These are phyloP conservation scores for Diphyllodes magnificus DNA, from an alignment of 2,113 vertebrate genomes.

Conservation along the genomic window DNA sequence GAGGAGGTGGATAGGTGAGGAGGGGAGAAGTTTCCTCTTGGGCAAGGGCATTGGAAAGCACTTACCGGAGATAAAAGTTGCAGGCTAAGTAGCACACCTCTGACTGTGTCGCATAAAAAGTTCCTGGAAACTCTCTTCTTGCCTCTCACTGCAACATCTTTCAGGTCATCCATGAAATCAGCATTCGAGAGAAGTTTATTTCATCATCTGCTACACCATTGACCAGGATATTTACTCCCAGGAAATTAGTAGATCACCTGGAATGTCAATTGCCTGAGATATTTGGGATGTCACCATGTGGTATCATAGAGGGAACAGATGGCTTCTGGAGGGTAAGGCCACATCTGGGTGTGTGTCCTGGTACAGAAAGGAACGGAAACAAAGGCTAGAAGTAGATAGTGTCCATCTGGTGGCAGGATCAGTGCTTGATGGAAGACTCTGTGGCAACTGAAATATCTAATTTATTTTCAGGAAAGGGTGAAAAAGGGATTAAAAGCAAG, in stretches of 20 bases:
- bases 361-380: not conserved
- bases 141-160: not conserved
- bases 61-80: not conserved
- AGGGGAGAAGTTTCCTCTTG: not conserved
- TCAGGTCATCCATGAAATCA: not conserved
- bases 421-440: not conserved
- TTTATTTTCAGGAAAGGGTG: slow-evolving; percentile 45
- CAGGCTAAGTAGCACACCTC: not conserved
- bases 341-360: not conserved
- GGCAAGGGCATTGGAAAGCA: not conserved
- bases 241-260: not conserved
- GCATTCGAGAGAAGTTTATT: not conserved
- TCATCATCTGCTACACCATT: not conserved
- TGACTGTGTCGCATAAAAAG: not conserved
- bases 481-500: slow-evolving; percentile 39
- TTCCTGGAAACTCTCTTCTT: not conserved
- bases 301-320: not conserved
- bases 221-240: not conserved
- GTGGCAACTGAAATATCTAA: not conserved
- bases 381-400: not conserved
- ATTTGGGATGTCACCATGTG: not conserved
- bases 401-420: not conserved
- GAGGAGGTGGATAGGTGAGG: not conserved
- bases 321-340: not conserved
- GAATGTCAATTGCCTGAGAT: not conserved